Evolutionary conservation across 2,113 vertebrate species (phyloP).

Genomic region (Halcyon senegalensis): DNA sequence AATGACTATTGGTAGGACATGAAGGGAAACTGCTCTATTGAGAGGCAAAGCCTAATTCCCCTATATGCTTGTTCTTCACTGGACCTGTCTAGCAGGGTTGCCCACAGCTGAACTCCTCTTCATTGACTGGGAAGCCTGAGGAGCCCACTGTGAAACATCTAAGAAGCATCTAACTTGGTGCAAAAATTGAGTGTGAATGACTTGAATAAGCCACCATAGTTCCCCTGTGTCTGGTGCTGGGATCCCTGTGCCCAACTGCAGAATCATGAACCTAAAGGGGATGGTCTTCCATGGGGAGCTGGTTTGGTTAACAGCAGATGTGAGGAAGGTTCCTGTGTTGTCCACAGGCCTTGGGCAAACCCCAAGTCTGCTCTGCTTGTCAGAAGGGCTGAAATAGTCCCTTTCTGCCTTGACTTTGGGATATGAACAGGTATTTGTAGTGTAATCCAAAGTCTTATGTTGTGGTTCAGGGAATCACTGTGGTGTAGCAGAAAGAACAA

Average conservation of each 20-base stretch:
- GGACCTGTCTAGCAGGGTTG: not conserved
- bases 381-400: not conserved
- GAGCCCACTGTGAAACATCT: not conserved
- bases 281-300: not conserved
- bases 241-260: not conserved
- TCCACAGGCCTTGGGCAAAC: not conserved
- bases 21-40: not conserved
- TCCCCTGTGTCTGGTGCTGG: not conserved
- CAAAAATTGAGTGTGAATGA: not conserved
- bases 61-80: not conserved
- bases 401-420: not conserved
- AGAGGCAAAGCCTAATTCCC: not conserved
- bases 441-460: not conserved
- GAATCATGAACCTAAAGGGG: not conserved
- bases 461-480: not conserved
- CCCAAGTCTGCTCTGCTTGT: not conserved
- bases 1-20: not conserved
- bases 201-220: not conserved
- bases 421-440: not conserved
- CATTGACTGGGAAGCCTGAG: not conserved
- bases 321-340: not conserved
- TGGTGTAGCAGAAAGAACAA: not conserved
- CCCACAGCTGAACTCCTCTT: not conserved
- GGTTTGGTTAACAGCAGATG: not conserved
- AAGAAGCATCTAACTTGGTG: not conserved